phyloP scores from a whole-genome alignment of 1,140 invertebrate species.

The Trypoxylus dichotomus region DNA sequence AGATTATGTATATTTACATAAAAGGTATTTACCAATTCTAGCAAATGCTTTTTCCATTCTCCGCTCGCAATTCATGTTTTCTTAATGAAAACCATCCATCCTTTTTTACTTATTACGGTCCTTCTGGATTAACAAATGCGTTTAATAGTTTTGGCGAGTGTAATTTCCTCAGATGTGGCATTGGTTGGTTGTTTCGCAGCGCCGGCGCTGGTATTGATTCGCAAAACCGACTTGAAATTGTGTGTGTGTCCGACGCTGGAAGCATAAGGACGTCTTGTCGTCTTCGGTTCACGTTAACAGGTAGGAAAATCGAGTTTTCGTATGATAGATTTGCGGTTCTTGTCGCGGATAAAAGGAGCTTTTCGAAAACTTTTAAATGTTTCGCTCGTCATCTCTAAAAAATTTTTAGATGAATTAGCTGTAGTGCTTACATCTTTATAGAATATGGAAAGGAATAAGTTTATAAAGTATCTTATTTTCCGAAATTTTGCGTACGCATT shows the following conservation, averaged over 20 bases:
- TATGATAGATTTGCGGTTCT: not conserved
- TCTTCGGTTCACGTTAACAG: conserved; percentile 32
- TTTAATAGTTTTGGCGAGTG: not conserved
- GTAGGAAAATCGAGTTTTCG: not conserved
- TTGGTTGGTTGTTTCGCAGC: conserved; percentile 31
- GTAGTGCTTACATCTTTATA: no score
- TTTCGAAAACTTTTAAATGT: not conserved
- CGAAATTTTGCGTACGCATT: no score
- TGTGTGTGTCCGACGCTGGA: conserved; percentile 38
- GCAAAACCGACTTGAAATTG: conserved; percentile 40
- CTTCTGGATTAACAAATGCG: not conserved
- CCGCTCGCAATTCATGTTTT: no score
- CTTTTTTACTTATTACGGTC: not conserved
- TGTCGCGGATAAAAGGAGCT: not conserved
- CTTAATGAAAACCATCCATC: no score
- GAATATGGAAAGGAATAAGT: no score
- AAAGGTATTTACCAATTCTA: no score
- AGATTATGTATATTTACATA: no score
- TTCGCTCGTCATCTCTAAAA: not conserved
- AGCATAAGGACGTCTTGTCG: conserved; percentile 34
- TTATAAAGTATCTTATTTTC: no score
- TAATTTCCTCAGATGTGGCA: not conserved
- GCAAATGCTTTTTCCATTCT: no score
- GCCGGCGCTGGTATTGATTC: conserved; percentile 51
- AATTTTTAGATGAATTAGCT: no score